Evolutionary conservation across 2,888 invertebrate species (phyloP).

Genomic region (Dicycla oo): DNA sequence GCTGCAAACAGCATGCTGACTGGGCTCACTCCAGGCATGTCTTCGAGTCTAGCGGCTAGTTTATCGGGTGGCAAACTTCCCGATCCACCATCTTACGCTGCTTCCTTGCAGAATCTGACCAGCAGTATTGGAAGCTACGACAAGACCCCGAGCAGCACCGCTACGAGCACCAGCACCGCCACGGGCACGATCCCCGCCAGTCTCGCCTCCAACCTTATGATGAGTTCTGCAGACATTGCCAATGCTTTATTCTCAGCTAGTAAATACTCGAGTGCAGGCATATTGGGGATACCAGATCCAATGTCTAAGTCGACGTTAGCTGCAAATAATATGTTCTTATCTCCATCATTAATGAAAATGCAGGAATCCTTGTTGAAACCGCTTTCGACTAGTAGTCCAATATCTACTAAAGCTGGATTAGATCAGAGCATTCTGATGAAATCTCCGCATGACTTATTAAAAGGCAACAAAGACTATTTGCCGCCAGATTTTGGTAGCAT

Average conservation of each 20-base stretch:
- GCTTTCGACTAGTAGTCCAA: conserved; percentile 90
- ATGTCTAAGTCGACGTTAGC: conserved; percentile 94
- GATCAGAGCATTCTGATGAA: conserved; percentile 87
- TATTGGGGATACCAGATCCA: conserved; percentile 93
- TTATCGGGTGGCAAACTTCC: conserved; percentile 84
- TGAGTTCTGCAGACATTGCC: conserved; percentile 92
- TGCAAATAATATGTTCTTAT: conserved; percentile 94
- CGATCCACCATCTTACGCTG: conserved; percentile 87
- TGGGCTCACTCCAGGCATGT: conserved; percentile 83
- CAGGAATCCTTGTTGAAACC: conserved; percentile 92
- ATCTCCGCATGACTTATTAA: conserved; percentile 84
- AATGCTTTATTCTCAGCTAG: conserved; percentile 92
- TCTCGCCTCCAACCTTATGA: conserved; percentile 91
- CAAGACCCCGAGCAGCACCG: conserved; percentile 86
- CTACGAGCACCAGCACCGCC: conserved; percentile 83
- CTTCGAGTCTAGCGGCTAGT: conserved; percentile 84
- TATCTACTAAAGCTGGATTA: conserved; percentile 84
- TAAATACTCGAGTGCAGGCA: conserved; percentile 91
- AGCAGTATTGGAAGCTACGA: conserved; percentile 84
- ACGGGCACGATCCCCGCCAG: conserved; percentile 88
- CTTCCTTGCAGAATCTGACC: conserved; percentile 85
- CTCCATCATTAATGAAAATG: conserved; percentile 93
- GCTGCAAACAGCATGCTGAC: conserved; percentile 88
- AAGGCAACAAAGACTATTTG: conserved; percentile 86
- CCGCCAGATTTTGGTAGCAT: conserved; percentile 90